These are phyloP conservation scores for Vimba vimba DNA, from an alignment of 2,113 vertebrate genomes.

Conservation along the genomic window DNA sequence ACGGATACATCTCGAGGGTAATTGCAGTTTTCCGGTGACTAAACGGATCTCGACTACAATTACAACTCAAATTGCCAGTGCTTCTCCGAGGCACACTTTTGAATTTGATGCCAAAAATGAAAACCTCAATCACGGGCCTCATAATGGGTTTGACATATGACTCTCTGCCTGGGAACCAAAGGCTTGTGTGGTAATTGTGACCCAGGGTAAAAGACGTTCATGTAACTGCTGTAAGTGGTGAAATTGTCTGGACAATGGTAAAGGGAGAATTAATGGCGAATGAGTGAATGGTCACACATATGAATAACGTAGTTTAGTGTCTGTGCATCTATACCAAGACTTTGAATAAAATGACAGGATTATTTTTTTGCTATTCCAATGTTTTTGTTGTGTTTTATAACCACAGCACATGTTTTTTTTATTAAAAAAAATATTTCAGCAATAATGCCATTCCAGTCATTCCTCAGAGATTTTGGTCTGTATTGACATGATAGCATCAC, in stretches of 20 bases:
- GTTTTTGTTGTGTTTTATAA: background rate
- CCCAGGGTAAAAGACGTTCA: background rate
- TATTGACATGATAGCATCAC: too few species aligned
- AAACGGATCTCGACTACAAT: conserved; percentile 48
- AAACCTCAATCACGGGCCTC: conserved; percentile 20
- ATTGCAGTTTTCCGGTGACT: conserved; percentile 43
- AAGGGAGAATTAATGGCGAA: background rate
- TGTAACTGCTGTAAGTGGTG: conserved; percentile 10
- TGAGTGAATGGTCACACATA: background rate
- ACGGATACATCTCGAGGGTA: conserved; percentile 23
- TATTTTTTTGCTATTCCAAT: background rate
- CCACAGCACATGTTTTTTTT: background rate
- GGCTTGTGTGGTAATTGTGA: conserved; percentile 14
- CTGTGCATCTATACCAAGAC: background rate
- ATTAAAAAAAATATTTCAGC: too few species aligned
- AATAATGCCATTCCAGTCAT: too few species aligned
- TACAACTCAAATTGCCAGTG: conserved; percentile 36
- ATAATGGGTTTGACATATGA: conserved; percentile 31
- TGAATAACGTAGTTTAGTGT: background rate
- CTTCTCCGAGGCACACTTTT: conserved; percentile 30
- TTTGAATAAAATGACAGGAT: background rate
- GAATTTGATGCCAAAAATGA: conserved; percentile 37
- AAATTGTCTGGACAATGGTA: background rate
- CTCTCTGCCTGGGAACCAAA: conserved; percentile 15
- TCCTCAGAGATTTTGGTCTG: too few species aligned